A percentile compares a stretch with the other conserved stretches of the same genome.
phyloP scores from a whole-genome alignment of 2,113 vertebrate genomes.

The Sclerurus mexicanus region DNA sequence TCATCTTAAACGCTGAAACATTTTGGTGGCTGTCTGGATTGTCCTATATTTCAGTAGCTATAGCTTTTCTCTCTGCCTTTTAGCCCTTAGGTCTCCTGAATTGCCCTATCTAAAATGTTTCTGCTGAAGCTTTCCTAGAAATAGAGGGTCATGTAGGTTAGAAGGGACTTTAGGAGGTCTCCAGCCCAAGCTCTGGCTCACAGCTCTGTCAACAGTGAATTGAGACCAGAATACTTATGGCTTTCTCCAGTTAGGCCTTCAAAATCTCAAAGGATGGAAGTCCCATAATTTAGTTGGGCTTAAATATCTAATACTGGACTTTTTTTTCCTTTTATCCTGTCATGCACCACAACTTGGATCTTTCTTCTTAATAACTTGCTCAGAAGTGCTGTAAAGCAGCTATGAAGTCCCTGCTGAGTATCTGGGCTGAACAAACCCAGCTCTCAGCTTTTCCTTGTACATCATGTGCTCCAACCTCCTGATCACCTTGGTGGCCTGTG shows the following conservation, averaged over 20 bases:
- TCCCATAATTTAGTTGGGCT: background rate
- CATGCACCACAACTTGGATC: background rate
- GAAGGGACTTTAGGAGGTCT: background rate
- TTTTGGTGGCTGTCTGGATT: background rate
- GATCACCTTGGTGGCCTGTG: background rate
- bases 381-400: background rate
- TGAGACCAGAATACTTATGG: background rate
- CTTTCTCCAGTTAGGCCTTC: background rate
- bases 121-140: background rate
- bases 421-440: background rate
- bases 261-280: background rate
- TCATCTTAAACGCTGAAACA: background rate
- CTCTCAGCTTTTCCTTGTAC: background rate
- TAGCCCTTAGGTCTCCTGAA: background rate
- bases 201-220: background rate
- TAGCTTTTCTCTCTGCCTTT: background rate
- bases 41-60: background rate
- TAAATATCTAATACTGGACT: background rate
- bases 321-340: background rate
- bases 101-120: background rate
- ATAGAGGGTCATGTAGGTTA: background rate
- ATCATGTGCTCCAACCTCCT: background rate
- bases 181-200: background rate
- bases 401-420: background rate
- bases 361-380: background rate